Base-by-base conservation (phyloP, 2,888 invertebrate genomes). In the Lasioglossum morio region DNA sequence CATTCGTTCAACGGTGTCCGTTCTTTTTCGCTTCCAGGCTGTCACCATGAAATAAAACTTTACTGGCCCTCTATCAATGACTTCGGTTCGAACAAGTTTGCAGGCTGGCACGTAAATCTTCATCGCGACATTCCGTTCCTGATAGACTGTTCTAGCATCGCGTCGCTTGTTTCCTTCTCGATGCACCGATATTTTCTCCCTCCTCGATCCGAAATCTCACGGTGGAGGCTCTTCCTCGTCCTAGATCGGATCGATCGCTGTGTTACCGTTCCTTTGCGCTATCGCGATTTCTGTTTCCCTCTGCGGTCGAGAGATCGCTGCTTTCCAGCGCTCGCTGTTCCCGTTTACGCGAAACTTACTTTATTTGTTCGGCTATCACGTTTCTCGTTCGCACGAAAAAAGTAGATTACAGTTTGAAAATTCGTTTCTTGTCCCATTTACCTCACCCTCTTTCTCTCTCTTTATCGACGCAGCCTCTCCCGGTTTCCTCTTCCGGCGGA, bases 221-320 rank as follows among this genome's bases (percentile, higher is more conserved):
- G 72, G 46, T 4, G 46, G 7, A 27, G 46, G 37, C 46, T 34
- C 72, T 72, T 19, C 72, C 72, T 48, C 73, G 53, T 53, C 23
- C 73, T 34, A 74, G 73, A 74, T 74, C 48, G 73, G 73, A 74
- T 53, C 73, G 73, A 74, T 74, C 34, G 37, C 48, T 53, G 73
- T 74, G 73, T 74, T 34, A 74, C 73, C 73, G 73, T 74, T 74
- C 48, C 34, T n/a, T 16, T 16, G 34, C 5, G 69, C 46, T 69
- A 77, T 77, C 69, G 77, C 66, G 48, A 69, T 66, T 53, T 46
- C 69, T n/a, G 46, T 66, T 77, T 77, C 37, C 34, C 66, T 30
- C 30, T n/a, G 53, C 37, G 73, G 73, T 53, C 34, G 73, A 53
- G 53, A 69, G 23, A 74, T 34, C 53, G 34, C n/a, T 23, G 37